phyloP scores from a whole-genome alignment of 2,113 vertebrate species.

The Eurypyga helias region DNA sequence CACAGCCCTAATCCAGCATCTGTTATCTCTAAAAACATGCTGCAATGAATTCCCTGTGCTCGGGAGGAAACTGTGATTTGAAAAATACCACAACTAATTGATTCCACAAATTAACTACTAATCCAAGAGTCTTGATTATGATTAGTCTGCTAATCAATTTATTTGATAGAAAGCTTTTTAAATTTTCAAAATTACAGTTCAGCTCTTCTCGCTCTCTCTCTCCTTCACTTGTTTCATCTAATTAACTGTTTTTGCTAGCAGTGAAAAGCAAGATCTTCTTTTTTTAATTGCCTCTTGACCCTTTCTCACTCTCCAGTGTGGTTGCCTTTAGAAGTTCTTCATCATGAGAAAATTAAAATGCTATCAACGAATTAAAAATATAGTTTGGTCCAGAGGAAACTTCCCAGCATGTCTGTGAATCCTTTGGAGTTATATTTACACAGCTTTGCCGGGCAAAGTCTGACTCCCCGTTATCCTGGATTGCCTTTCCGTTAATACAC shows the following conservation, averaged over 20 bases:
- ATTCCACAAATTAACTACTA: conserved; percentile 72
- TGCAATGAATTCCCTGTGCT: conserved; percentile 22
- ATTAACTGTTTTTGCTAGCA: conserved; percentile 68
- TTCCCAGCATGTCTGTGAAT: background rate
- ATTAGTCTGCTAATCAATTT: conserved; percentile 73
- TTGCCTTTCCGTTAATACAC: background rate
- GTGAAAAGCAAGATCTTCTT: conserved; percentile 56
- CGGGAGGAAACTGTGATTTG: conserved; percentile 20
- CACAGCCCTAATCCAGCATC: background rate
- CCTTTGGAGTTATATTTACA: background rate
- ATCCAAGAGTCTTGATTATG: conserved; percentile 67
- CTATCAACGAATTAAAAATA: conserved; percentile 46
- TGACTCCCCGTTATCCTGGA: background rate
- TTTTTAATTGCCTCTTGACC: conserved; percentile 71
- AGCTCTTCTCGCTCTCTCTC: conserved; percentile 45
- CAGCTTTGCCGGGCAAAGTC: background rate
- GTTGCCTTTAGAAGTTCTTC: conserved; percentile 49
- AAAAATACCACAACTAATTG: conserved; percentile 68
- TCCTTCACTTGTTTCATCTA: conserved; percentile 47
- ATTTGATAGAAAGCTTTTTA: conserved; percentile 67
- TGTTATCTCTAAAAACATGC: conserved; percentile 50
- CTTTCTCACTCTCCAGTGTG: conserved; percentile 25
- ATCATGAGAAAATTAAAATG: conserved; percentile 68
- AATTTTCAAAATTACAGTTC: conserved; percentile 52
- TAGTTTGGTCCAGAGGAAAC: conserved; percentile 43